Conservation (phyloP, 2,888 invertebrate species). For the Clanis bilineata region DNA sequence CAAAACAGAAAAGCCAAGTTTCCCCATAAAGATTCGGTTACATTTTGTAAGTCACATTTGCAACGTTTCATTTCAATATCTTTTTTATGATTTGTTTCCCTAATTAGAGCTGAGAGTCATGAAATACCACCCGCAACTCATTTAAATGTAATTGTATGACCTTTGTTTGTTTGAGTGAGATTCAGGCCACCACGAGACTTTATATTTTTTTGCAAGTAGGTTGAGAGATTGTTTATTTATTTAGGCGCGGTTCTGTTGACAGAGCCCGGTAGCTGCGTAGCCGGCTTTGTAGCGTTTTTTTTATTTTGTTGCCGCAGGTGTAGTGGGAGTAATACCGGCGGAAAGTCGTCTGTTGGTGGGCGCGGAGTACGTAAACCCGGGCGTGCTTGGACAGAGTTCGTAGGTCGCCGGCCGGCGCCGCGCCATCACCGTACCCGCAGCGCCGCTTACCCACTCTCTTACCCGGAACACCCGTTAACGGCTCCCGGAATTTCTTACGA, state of each 20-base stretch:
- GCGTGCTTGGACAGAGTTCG: constrained; percentile 78
- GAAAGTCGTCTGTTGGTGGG: constrained; percentile 84
- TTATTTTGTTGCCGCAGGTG: constrained; percentile 83
- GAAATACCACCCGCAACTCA: neutral
- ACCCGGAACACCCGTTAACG: constrained; percentile 69
- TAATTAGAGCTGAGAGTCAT: neutral
- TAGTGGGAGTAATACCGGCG: constrained; percentile 84
- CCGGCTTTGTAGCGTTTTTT: constrained; percentile 74
- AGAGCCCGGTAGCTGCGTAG: constrained; percentile 54
- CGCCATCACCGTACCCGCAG: constrained; percentile 36
- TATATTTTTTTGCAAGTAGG: constrained; percentile 40
- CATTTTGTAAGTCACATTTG: constrained; percentile 43
- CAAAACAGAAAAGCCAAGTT: constrained; percentile 73
- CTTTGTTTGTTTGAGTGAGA: constrained; percentile 26
- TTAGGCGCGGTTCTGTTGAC: constrained; percentile 56
- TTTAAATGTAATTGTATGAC: neutral
- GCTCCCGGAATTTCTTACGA: constrained; percentile 71
- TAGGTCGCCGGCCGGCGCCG: constrained; percentile 37
- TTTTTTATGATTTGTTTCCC: neutral
- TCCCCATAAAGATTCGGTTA: constrained; percentile 72
- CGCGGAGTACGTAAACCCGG: constrained; percentile 83
- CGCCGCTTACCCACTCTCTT: constrained; percentile 55
- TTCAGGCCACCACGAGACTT: constrained; percentile 40
- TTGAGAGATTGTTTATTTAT: constrained; percentile 55
- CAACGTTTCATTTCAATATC: neutral